Percentiles rank a stretch among this genome's conserved stretches.
phyloP scores from a whole-genome alignment of 2,797 vertebrate species.

The Gadopsis bispinosus region DNA sequence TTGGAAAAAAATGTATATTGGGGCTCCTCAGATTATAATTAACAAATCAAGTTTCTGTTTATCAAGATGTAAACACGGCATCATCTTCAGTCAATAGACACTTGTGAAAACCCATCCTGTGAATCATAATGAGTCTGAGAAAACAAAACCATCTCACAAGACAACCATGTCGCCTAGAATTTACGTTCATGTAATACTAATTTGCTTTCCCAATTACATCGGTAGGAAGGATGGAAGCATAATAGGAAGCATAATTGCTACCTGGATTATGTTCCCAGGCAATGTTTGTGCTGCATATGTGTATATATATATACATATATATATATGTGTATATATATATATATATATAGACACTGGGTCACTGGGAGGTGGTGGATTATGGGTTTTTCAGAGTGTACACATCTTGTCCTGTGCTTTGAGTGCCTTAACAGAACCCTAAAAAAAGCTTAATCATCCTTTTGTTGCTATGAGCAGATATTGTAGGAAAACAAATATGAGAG shows the following conservation, averaged over 20 bases:
- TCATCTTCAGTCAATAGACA: slow-evolving; percentile 15
- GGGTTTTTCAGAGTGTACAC: slow-evolving; percentile 4
- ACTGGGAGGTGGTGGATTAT: not conserved
- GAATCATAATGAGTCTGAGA: slow-evolving; percentile 23
- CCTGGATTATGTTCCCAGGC: slow-evolving; percentile 1
- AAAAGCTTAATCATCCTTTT: not conserved
- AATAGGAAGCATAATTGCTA: slow-evolving; percentile 4
- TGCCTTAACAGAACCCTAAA: not conserved
- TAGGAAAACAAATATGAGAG: not conserved
- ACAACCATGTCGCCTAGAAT: slow-evolving; percentile 3
- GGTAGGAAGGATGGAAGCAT: too few relatives aligned
- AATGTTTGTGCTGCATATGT: not conserved
- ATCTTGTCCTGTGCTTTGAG: not conserved
- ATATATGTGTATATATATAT: too few relatives aligned
- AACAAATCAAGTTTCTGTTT: slow-evolving; percentile 25
- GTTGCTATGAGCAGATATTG: not conserved
- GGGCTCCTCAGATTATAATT: slow-evolving; percentile 1
- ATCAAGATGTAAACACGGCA: slow-evolving; percentile 8
- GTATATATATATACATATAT: too few relatives aligned
- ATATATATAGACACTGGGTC: not conserved
- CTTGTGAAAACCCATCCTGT: slow-evolving; percentile 18
- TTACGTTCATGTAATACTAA: slow-evolving; percentile 7
- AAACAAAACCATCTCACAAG: slow-evolving; percentile 22
- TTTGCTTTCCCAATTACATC: slow-evolving; percentile 1
- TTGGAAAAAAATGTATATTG: not conserved